Conservation (phyloP, 2,888 invertebrate genomes). For the Alloscopus bannaensis region DNA sequence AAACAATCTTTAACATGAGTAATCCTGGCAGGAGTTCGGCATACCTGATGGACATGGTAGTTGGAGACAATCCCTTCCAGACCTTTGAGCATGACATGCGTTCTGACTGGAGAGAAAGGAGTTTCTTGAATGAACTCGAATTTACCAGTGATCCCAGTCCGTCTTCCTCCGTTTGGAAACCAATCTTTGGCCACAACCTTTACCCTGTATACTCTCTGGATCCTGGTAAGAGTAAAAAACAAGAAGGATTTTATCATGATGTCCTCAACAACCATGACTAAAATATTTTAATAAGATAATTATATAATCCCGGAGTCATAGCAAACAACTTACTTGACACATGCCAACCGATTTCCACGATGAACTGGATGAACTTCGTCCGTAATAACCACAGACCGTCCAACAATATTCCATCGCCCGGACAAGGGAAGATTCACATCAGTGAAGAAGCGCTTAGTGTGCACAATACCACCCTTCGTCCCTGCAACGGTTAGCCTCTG, state of each 20-base stretch:
- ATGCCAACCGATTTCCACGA: constrained; percentile 91
- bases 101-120: constrained; percentile 88
- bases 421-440: constrained; percentile 86
- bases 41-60: constrained; percentile 89
- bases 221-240: constrained; percentile 77
- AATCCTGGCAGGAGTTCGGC: not conserved
- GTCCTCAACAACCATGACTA: not conserved
- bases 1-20: too few species aligned
- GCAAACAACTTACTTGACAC: constrained; percentile 82
- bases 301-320: not conserved
- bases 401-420: constrained; percentile 85
- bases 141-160: constrained; percentile 81
- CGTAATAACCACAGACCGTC: constrained; percentile 89
- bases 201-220: constrained; percentile 84
- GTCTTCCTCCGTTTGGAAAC: constrained; percentile 86
- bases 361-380: constrained; percentile 92
- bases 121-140: constrained; percentile 90
- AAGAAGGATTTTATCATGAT: not conserved
- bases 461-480: constrained; percentile 80
- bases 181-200: constrained; percentile 92
- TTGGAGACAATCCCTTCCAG: constrained; percentile 81
- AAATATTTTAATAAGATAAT: too few species aligned
- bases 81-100: constrained; percentile 86
- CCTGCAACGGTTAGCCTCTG: constrained; percentile 84
- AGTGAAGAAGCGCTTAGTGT: constrained; percentile 85